These are phyloP conservation scores for Elachura formosa DNA, from an alignment of 2,113 vertebrate genomes.

Conservation along the genomic window DNA sequence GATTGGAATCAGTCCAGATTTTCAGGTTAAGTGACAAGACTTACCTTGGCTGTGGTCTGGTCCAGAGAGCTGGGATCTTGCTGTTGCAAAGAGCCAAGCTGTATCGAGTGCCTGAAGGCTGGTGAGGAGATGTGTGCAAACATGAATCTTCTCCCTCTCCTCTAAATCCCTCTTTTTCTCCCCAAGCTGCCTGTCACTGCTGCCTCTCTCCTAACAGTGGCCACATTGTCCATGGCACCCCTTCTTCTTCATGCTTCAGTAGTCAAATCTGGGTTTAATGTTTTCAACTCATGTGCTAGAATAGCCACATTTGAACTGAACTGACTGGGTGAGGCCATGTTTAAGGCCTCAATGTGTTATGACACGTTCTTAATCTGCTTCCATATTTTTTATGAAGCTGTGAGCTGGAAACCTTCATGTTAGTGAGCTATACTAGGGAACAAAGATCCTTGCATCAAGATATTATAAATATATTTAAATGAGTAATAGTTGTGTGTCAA, in stretches of 20 bases:
- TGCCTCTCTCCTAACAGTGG: background rate
- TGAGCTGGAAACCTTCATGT: background rate
- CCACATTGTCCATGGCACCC: background rate
- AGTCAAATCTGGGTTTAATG: fast-evolving
- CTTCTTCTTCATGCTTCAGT: background rate
- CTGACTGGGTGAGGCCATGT: background rate
- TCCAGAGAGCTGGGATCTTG: background rate
- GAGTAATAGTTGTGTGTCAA: background rate
- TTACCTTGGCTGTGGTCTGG: background rate
- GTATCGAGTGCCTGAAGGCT: background rate
- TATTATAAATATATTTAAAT: background rate
- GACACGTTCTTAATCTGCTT: background rate
- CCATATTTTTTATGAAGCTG: background rate
- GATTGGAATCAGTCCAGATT: background rate
- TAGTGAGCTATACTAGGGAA: background rate
- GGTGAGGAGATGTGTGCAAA: background rate
- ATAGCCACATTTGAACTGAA: background rate
- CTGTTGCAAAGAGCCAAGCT: background rate
- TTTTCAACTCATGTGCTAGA: background rate
- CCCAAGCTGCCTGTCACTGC: background rate
- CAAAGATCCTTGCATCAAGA: background rate
- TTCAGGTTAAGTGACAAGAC: background rate
- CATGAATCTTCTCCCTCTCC: background rate
- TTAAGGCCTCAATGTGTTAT: background rate
- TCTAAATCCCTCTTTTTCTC: background rate